Evolutionary conservation across 2,797 vertebrate genomes (phyloP).

Genomic region (Lerista edwardsae): DNA sequence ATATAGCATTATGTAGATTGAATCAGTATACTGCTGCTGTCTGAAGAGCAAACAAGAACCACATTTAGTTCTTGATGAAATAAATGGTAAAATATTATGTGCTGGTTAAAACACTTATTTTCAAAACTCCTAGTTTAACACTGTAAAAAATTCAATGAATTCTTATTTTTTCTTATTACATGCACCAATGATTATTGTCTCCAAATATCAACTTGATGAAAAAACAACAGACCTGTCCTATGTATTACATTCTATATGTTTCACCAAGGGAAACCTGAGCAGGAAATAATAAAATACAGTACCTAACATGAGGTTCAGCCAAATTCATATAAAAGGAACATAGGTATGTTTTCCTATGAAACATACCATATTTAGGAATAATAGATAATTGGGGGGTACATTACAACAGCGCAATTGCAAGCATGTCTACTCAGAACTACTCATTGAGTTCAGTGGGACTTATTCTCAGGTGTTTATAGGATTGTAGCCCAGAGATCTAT

Average conservation of each 20-base stretch:
- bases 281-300: not conserved
- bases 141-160: slow-evolving; percentile 1
- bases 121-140: not conserved
- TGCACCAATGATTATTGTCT: slow-evolving; percentile 14
- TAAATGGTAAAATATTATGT: not conserved
- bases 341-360: not conserved
- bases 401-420: too few species aligned
- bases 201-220: slow-evolving; percentile 16
- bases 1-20: slow-evolving; percentile 1
- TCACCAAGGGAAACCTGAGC: not conserved
- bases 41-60: not conserved
- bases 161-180: slow-evolving; percentile 25
- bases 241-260: not conserved
- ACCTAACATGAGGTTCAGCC: not conserved
- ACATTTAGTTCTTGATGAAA: not conserved
- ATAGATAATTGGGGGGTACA: not conserved
- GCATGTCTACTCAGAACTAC: too few species aligned
- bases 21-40: not conserved
- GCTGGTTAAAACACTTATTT: slow-evolving; percentile 3
- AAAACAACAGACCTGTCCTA: not conserved
- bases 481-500: not conserved
- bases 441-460: too few species aligned
- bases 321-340: too few species aligned
- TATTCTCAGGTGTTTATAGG: too few species aligned
- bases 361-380: too few species aligned